Evolutionary conservation across 2,113 vertebrate genomes (phyloP).

Genomic region (Herpetotheres cachinnans): DNA sequence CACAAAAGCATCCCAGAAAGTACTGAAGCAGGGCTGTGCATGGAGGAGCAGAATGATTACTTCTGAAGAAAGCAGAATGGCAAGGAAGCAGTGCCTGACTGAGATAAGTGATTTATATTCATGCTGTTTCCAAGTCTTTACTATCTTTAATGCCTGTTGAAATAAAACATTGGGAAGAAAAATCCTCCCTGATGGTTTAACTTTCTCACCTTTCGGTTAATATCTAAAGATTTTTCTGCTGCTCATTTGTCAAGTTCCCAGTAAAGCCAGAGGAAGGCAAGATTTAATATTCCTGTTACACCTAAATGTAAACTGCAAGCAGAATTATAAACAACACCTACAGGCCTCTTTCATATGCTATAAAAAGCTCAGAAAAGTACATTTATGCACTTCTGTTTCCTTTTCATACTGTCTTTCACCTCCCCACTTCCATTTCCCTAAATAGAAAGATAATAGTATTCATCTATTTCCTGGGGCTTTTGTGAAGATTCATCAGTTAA

Average conservation of each 20-base stretch:
- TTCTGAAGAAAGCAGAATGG: neutral
- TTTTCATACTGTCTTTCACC: neutral
- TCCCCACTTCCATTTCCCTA: neutral
- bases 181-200: neutral
- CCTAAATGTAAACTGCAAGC: neutral
- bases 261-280: neutral
- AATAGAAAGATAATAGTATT: slow-evolving; percentile 26
- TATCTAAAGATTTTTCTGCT: neutral
- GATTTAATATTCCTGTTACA: neutral
- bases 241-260: neutral
- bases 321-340: neutral
- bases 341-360: neutral
- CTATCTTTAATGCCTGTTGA: neutral
- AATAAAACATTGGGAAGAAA: neutral
- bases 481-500: slow-evolving; percentile 10
- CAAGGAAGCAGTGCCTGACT: neutral
- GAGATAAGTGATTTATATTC: neutral
- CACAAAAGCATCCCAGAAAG: neutral
- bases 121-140: neutral
- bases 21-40: neutral
- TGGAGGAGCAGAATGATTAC: neutral
- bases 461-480: neutral
- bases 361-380: neutral
- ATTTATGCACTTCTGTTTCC: neutral
- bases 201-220: neutral